Percentiles rank a stretch among this genome's conserved stretches.
Conservation (phyloP, 2,113 vertebrate species). For the western clawed frog (Xenopus tropicalis) region DNA sequence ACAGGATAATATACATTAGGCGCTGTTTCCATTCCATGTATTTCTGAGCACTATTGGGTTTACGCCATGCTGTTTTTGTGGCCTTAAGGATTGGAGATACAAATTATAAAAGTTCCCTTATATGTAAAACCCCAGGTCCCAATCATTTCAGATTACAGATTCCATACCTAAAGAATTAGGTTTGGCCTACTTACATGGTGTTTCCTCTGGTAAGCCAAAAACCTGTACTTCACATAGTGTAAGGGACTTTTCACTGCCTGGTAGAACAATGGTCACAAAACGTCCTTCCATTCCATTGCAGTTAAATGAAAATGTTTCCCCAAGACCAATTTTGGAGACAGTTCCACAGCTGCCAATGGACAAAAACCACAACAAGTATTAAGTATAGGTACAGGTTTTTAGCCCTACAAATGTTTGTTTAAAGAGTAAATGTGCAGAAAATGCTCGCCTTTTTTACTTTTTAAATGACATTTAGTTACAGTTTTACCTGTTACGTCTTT, state of each 20-base stretch:
- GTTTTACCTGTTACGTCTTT: no score
- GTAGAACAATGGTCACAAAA: slow-evolving; percentile 22
- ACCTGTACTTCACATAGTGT: slow-evolving; percentile 33
- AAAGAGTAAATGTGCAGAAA: no score
- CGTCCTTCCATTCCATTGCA: slow-evolving; percentile 20
- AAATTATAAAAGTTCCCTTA: not conserved
- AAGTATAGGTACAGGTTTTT: no score
- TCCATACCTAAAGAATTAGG: not conserved
- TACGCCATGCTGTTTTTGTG: no score
- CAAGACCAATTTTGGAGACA: not conserved
- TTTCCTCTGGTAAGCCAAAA: slow-evolving; percentile 7
- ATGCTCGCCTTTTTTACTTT: no score
- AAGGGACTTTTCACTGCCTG: not conserved
- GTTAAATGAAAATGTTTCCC: slow-evolving; percentile 33
- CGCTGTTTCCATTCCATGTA: no score
- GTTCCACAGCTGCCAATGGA: slow-evolving; percentile 11
- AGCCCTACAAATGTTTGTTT: no score
- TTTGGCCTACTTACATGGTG: slow-evolving; percentile 10
- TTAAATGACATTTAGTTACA: no score
- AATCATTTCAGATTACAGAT: not conserved
- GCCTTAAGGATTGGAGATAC: no score
- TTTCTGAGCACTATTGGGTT: no score
- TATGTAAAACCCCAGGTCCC: not conserved
- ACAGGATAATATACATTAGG: no score
- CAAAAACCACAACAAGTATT: no score